phyloP scores from a whole-genome alignment of 2,113 vertebrate genomes.

The Gallinago media region DNA sequence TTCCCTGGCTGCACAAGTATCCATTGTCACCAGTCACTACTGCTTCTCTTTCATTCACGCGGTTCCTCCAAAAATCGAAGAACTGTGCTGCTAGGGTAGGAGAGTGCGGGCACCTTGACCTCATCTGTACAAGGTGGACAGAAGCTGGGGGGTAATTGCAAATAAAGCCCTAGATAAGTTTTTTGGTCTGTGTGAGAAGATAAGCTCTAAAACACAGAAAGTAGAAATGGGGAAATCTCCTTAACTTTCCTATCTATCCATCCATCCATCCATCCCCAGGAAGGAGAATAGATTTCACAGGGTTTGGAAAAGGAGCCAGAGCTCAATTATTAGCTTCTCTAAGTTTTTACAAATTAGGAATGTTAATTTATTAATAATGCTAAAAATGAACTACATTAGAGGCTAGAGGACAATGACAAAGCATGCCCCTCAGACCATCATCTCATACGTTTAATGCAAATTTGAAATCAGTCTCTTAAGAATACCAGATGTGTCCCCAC shows the following conservation, averaged over 20 bases:
- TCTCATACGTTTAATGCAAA: neutral
- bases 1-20: neutral
- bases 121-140: neutral
- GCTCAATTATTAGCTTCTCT: fast-evolving
- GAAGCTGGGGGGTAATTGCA: neutral
- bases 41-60: fast-evolving
- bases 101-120: fast-evolving
- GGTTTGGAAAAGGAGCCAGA: neutral
- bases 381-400: neutral
- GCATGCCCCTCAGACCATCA: neutral
- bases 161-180: neutral
- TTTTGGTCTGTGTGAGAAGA: neutral
- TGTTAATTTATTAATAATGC: neutral
- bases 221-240: neutral
- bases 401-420: neutral
- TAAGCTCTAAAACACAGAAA: neutral
- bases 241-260: neutral
- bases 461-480: neutral
- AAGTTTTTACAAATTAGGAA: neutral
- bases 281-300: neutral
- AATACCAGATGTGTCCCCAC: neutral
- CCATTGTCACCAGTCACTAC: neutral
- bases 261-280: neutral
- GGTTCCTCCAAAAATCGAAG: neutral
- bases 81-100: neutral